Evolutionary conservation across 64 coral and sea anemone genomes (phyloP).

Genomic region (Porites lutea): DNA sequence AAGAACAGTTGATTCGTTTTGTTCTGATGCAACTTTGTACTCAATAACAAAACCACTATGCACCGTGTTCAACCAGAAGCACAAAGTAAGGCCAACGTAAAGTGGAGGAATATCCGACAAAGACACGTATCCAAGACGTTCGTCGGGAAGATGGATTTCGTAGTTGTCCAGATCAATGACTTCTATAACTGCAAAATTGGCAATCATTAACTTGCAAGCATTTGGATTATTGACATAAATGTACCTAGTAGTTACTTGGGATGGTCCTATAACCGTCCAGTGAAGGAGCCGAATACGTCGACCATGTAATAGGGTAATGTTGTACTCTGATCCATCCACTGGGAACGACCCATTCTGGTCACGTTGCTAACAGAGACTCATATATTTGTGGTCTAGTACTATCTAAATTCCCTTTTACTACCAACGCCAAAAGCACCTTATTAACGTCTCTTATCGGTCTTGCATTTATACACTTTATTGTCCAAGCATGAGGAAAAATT

Average conservation of each 20-base stretch:
- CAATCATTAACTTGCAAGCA: neutral
- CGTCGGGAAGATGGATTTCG: neutral
- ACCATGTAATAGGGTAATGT: no score
- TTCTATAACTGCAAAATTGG: no score
- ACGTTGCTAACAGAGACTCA: no score
- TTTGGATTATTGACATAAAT: neutral
- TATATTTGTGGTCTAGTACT: no score
- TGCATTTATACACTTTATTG: no score
- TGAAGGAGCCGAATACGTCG: no score
- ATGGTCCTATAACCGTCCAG: no score
- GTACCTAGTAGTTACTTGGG: neutral
- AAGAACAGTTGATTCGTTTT: neutral
- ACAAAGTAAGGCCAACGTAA: neutral
- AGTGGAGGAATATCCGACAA: neutral
- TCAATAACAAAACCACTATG: neutral
- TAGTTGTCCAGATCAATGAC: neutral
- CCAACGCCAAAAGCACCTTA: neutral
- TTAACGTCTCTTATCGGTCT: no score
- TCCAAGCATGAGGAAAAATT: no score
- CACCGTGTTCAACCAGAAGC: conserved; percentile 9
- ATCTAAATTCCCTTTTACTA: no score
- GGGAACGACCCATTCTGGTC: no score
- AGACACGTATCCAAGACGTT: neutral
- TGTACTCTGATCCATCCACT: no score
- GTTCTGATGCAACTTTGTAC: neutral